phyloP scores from a whole-genome alignment of 2,113 vertebrate genomes.

The Poicephalus gulielmi region DNA sequence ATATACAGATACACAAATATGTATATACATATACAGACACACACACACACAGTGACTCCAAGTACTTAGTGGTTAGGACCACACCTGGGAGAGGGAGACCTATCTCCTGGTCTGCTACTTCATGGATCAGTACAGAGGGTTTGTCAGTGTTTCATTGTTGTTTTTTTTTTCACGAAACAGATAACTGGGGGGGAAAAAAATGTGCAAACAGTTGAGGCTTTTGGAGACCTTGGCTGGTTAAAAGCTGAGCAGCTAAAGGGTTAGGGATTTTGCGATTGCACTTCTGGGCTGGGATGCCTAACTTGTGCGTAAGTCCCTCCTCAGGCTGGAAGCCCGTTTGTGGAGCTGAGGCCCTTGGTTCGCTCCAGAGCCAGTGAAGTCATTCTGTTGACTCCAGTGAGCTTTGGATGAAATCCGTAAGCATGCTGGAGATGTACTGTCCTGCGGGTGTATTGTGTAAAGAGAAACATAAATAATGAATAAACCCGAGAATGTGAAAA shows the following conservation, averaged over 20 bases:
- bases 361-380: constrained; percentile 45
- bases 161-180: neutral
- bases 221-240: neutral
- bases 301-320: constrained; percentile 46
- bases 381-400: constrained; percentile 44
- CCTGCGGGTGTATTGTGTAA: constrained; percentile 20
- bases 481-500: neutral
- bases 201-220: neutral
- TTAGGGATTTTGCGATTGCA: constrained; percentile 31
- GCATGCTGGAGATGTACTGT: constrained; percentile 31
- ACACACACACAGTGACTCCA: neutral
- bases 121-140: neutral
- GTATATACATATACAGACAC: neutral
- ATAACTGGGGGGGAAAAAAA: rapidly evolving
- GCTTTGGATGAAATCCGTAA: constrained; percentile 37
- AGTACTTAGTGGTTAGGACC: neutral
- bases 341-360: constrained; percentile 4
- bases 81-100: neutral
- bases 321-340: constrained; percentile 42
- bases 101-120: neutral
- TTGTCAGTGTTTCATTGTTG: neutral
- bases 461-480: constrained; percentile 33
- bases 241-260: constrained; percentile 21
- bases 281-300: constrained; percentile 56
- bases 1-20: neutral